Evolutionary conservation across 2,888 invertebrate genomes (phyloP).

Genomic region (Melolontha melolontha): DNA sequence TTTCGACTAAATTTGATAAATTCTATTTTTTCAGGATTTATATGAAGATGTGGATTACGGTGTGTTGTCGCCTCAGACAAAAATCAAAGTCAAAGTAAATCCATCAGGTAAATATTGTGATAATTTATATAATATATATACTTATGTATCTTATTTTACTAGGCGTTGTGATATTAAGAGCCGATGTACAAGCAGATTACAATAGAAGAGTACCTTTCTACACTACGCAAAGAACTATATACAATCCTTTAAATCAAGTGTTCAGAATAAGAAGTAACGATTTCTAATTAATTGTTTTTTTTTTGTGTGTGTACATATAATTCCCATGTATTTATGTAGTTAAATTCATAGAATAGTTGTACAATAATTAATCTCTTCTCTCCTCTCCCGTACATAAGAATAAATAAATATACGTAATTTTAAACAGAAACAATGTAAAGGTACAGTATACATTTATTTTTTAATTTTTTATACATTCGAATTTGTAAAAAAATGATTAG

Average conservation of each 20-base stretch:
- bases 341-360: conserved; percentile 49
- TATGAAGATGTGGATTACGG: conserved; percentile 93
- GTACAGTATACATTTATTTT: conserved; percentile 42
- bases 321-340: conserved; percentile 46
- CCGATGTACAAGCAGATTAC: conserved; percentile 77
- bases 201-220: conserved; percentile 59
- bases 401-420: conserved; percentile 34
- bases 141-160: conserved; percentile 41
- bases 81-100: conserved; percentile 94
- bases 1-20: too few relatives aligned
- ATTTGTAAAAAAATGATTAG: conserved; percentile 50
- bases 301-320: conserved; percentile 32
- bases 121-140: too few relatives aligned
- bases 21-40: conserved; percentile 74
- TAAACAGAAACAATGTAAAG: conserved; percentile 30
- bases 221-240: conserved; percentile 63
- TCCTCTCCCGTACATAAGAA: conserved; percentile 26
- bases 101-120: conserved; percentile 77
- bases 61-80: conserved; percentile 84
- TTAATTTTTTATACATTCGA: conserved; percentile 42
- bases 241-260: conserved; percentile 69
- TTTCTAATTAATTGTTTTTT: conserved; percentile 53
- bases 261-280: conserved; percentile 67
- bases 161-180: conserved; percentile 86
- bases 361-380: conserved; percentile 26